Base-by-base conservation (phyloP, 2,113 vertebrate genomes). In the Bagarius yarrelli region DNA sequence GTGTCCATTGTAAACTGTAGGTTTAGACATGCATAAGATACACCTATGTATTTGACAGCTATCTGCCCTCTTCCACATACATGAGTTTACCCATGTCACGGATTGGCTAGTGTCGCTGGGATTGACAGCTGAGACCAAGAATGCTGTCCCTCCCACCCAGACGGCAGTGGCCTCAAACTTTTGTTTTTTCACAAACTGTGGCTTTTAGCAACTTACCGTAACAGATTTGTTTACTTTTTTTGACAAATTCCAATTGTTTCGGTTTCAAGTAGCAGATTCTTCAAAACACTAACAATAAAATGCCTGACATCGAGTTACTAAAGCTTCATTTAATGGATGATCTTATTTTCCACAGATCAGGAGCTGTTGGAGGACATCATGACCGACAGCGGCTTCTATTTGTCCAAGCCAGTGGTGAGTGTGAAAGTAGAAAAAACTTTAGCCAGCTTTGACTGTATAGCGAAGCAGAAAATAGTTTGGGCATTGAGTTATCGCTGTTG, bases 341-440 rank as follows among this genome's bases (percentile, higher is more conserved):
- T 61, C 59, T 83, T 90, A 85, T 84, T 2, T 86, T 85, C 74
- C 85, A 8, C 86, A 98, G 97, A 97, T 93, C 96, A 98, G 91
- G 92, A 94, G 86, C 90, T 98, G 85, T 92, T 98, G 87, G 97
- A 98, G 93, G 92, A 92, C 83, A 89, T 98, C 50, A 84, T 98
- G 90, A 90, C 93, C 89, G 94, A 96, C 87, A 96, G 95, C 86
- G 88, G 84, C 81, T 88, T 90, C 86, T 93, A 93, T 81, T 89
- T 93, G 4, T 91, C 89, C 80, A 90, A 92, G 32, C 88, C 89
- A 88, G 90, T 96, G 89, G 96, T 99, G 92, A 95, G 96, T 94
- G 44, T 76, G 55, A 19, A 40, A 36, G 18, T 2, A 40, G 25
- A 25, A 69, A 53, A 40, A 8, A 6, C n/a, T n/a, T n/a, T n/a